These are phyloP conservation scores for Elegia similella DNA, from an alignment of 2,888 invertebrate genomes.

Conservation along the genomic window DNA sequence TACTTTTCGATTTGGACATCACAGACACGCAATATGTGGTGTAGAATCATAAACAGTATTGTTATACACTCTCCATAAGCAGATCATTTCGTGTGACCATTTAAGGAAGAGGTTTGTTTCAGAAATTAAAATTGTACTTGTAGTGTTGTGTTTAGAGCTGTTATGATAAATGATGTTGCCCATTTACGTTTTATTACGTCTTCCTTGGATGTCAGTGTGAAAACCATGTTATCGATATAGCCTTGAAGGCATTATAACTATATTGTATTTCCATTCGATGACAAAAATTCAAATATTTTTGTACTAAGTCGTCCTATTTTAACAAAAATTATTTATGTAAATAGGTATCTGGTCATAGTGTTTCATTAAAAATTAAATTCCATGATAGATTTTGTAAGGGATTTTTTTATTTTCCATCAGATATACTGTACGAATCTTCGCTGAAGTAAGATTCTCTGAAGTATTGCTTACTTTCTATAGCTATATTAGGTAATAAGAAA, in stretches of 20 bases:
- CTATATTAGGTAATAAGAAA: no score
- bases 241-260: neutral
- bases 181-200: neutral
- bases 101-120: neutral
- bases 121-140: neutral
- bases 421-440: no score
- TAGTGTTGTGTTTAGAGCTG: slow-evolving; percentile 1
- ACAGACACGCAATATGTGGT: neutral
- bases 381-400: no score
- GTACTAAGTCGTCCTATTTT: neutral
- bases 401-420: no score
- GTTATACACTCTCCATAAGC: neutral
- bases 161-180: slow-evolving; percentile 2
- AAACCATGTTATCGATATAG: neutral
- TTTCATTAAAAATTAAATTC: neutral
- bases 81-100: neutral
- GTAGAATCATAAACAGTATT: neutral
- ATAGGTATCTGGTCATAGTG: neutral
- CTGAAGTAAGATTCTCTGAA: no score
- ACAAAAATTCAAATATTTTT: neutral
- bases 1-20: neutral
- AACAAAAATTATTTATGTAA: neutral
- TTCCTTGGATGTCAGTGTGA: neutral
- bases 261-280: neutral
- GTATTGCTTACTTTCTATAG: no score